Conservation (phyloP, 1,140 invertebrate species). For the Drosophila sp. region DNA sequence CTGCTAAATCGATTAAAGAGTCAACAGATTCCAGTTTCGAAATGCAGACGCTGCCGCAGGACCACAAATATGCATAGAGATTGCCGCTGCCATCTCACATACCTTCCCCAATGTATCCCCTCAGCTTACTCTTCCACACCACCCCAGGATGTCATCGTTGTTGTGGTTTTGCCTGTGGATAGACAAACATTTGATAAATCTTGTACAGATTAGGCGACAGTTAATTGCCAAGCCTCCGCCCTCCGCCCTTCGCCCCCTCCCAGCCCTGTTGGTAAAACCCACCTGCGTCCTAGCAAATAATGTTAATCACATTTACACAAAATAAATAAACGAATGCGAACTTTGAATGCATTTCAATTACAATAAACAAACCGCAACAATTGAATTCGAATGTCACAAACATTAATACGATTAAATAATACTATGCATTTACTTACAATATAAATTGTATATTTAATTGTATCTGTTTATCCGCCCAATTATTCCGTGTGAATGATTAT, state of each 20-base stretch:
- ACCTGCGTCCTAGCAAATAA: neutral
- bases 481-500: conserved; percentile 32
- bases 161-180: neutral
- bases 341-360: conserved; percentile 64
- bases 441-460: conserved; percentile 2
- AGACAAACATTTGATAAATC: conserved; percentile 5
- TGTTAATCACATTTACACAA: conserved; percentile 34
- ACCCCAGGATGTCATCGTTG: neutral
- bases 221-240: conserved; percentile 20
- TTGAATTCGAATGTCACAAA: conserved; percentile 46
- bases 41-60: conserved; percentile 37
- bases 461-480: conserved; percentile 23
- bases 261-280: neutral
- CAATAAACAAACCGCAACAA: conserved; percentile 62
- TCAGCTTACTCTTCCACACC: too few relatives aligned
- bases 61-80: conserved; percentile 39
- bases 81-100: too few relatives aligned
- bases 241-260: too few relatives aligned
- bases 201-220: conserved; percentile 31
- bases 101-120: too few relatives aligned
- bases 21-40: conserved; percentile 55
- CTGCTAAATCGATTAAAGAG: conserved; percentile 79
- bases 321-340: conserved; percentile 27
- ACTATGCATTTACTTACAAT: conserved; percentile 2
- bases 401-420: conserved; percentile 16